Evolutionary conservation across 2,888 invertebrate genomes (phyloP).

Genomic region (Dascillus cervinus): DNA sequence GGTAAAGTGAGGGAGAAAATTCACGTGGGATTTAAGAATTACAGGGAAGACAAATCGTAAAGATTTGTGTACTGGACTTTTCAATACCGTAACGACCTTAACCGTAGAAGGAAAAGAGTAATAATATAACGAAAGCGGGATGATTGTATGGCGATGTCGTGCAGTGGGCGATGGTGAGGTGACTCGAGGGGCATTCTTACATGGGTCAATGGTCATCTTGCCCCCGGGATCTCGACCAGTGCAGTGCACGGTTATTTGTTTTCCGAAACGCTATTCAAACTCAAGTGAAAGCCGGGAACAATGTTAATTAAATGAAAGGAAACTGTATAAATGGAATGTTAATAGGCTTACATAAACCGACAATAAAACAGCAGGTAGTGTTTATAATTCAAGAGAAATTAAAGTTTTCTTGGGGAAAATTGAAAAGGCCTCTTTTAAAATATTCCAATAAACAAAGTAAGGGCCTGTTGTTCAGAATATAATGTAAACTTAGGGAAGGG

Average conservation of each 20-base stretch:
- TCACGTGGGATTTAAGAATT: too few species aligned
- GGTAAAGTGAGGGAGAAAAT: too few species aligned
- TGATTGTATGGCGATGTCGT: conserved; percentile 14
- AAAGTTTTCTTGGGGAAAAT: not conserved
- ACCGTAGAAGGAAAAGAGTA: conserved; percentile 9
- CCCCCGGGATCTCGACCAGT: conserved; percentile 20
- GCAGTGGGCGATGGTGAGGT: conserved; percentile 11
- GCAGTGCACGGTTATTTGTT: conserved; percentile 10
- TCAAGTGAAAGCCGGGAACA: conserved; percentile 7
- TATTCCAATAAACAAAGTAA: conserved; percentile 2
- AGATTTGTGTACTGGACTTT: too few species aligned
- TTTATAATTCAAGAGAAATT: conserved; percentile 1
- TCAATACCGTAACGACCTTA: conserved; percentile 13
- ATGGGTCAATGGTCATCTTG: conserved; percentile 21
- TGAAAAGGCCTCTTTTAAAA: not conserved
- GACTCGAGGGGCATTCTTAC: conserved; percentile 18
- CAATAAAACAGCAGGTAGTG: not conserved
- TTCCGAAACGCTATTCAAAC: conserved; percentile 3
- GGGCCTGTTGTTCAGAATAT: not conserved
- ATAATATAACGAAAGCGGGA: conserved; percentile 12
- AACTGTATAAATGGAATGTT: conserved; percentile 5
- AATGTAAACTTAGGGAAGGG: conserved; percentile 1
- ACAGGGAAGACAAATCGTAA: too few species aligned
- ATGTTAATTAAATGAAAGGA: conserved; percentile 7
- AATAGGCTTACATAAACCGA: conserved; percentile 1